phyloP scores from a whole-genome alignment of 2,113 vertebrate genomes.

The Muntiacus reevesi region DNA sequence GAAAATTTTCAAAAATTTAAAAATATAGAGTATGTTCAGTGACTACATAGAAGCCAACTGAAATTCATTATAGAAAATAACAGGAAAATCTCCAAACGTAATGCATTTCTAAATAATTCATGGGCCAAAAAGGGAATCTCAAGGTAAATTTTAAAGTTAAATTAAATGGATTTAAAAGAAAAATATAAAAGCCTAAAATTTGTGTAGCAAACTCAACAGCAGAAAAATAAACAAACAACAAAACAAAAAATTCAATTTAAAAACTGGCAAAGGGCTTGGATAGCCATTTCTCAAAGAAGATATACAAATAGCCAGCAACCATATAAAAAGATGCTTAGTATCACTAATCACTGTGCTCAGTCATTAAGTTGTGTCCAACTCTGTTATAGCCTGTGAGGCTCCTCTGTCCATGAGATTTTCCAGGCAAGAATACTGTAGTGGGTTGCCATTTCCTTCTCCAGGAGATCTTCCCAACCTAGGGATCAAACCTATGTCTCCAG shows the following conservation, averaged over 20 bases:
- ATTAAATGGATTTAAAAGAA: background rate
- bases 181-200: background rate
- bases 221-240: background rate
- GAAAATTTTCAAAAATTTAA: background rate
- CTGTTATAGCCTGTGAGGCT: no score
- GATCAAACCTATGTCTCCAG: background rate
- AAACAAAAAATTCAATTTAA: background rate
- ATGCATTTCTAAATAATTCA: background rate
- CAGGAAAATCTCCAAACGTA: background rate
- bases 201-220: background rate
- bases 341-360: background rate
- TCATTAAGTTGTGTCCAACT: no score
- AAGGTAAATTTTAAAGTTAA: background rate
- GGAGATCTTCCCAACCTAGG: background rate
- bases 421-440: no score
- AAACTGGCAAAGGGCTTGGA: background rate
- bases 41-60: background rate
- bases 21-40: background rate
- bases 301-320: background rate
- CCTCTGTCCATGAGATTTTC: no score
- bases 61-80: background rate
- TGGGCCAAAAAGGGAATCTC: background rate
- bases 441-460: background rate
- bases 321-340: background rate
- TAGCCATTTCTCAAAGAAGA: background rate